These are phyloP conservation scores for Grallaria varia DNA, from an alignment of 2,113 vertebrate genomes.

Conservation along the genomic window DNA sequence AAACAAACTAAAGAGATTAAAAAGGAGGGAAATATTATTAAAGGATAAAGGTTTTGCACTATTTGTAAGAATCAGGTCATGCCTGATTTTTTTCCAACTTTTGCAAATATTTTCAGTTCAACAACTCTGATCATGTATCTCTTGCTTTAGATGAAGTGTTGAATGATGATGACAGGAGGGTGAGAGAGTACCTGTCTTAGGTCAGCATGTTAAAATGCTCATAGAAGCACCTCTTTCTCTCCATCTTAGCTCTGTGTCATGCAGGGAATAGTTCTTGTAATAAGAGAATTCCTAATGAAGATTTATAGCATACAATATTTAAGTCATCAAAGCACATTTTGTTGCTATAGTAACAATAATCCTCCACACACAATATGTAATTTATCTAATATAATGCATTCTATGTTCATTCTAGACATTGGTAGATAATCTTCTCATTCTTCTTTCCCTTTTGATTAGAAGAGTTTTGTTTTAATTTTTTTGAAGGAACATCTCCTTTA, in stretches of 20 bases:
- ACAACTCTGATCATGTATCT: not conserved
- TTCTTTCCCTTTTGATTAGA: not conserved
- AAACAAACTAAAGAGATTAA: not conserved
- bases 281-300: not conserved
- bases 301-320: not conserved
- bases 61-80: not conserved
- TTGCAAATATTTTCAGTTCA: not conserved
- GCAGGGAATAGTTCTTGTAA: not conserved
- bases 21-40: not conserved
- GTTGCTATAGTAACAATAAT: constrained; percentile 2
- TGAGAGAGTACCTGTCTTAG: not conserved
- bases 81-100: not conserved
- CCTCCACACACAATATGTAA: not conserved
- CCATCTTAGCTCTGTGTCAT: not conserved
- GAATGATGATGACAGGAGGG: not conserved
- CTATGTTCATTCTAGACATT: not conserved
- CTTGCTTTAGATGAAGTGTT: not conserved
- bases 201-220: not conserved
- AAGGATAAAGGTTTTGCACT: not conserved
- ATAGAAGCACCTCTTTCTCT: not conserved
- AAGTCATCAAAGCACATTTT: constrained; percentile 7
- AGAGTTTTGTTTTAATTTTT: not conserved
- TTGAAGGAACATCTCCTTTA: not conserved
- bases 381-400: not conserved
- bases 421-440: not conserved